Evolutionary conservation across 1,140 invertebrate species (phyloP).

Genomic region (Drosophila sucinea): DNA sequence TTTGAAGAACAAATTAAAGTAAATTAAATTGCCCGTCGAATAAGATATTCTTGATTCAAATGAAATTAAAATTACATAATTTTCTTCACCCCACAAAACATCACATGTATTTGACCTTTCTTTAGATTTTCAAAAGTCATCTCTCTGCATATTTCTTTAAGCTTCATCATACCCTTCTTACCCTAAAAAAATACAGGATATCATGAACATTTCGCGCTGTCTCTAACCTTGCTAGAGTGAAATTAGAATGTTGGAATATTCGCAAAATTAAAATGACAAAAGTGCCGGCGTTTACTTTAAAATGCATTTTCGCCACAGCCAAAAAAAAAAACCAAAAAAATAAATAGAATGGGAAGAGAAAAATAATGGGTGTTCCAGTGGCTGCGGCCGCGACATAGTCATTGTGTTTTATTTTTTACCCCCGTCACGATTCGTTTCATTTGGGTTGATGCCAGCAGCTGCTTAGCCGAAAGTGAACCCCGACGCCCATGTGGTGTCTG

Average conservation of each 20-base stretch:
- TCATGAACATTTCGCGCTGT: conserved; percentile 45
- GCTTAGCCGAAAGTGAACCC: conserved; percentile 35
- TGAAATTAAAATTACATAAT: too few species aligned
- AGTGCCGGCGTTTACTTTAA: conserved; percentile 74
- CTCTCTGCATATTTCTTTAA: too few species aligned
- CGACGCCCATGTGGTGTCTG: conserved; percentile 35
- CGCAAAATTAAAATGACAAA: conserved; percentile 81
- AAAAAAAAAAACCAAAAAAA: neutral
- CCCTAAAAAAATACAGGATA: neutral
- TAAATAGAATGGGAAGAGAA: neutral
- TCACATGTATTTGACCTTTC: too few species aligned
- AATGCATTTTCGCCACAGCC: conserved; percentile 64
- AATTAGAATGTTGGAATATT: conserved; percentile 71
- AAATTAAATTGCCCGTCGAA: too few species aligned
- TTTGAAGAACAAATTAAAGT: too few species aligned
- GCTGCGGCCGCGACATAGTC: neutral
- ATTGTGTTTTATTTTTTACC: conserved; percentile 55
- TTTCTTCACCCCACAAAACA: too few species aligned
- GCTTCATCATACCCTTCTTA: neutral
- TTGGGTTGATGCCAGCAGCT: conserved; percentile 76
- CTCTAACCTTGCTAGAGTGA: conserved; percentile 64
- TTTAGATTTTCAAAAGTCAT: too few species aligned
- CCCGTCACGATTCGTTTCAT: conserved; percentile 77
- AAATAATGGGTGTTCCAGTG: conserved; percentile 3
- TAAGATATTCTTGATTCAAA: too few species aligned